phyloP scores from a whole-genome alignment of 2,888 invertebrate genomes.

The Philopedon plagiatum region DNA sequence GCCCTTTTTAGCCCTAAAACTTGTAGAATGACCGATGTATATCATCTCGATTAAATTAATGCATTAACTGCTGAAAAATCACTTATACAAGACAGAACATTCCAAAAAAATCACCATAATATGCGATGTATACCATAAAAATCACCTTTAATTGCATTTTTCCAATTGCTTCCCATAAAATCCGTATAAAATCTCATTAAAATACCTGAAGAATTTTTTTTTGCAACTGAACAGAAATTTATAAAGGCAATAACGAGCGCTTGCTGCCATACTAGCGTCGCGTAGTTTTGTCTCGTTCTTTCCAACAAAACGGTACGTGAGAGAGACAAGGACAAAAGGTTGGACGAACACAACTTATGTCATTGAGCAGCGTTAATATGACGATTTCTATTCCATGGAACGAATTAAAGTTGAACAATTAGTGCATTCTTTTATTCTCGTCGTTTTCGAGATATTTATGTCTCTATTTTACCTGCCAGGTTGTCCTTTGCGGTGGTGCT shows the following conservation, averaged over 20 bases:
- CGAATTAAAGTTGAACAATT: slow-evolving; percentile 65
- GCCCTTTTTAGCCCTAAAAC: too few relatives aligned
- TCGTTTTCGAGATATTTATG: slow-evolving; percentile 60
- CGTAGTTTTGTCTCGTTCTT: slow-evolving; percentile 16
- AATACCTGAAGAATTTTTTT: slow-evolving; percentile 58
- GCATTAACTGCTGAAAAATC: slow-evolving; percentile 32
- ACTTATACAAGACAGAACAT: slow-evolving; percentile 39
- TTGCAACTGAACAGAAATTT: slow-evolving; percentile 59
- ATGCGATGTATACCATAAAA: slow-evolving; percentile 47
- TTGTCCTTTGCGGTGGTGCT: not conserved
- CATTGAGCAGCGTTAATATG: slow-evolving; percentile 62
- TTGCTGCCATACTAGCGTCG: slow-evolving; percentile 54
- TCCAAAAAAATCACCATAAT: slow-evolving; percentile 47
- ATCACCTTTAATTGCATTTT: slow-evolving; percentile 54
- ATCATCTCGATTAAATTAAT: too few relatives aligned
- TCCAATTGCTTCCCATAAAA: slow-evolving; percentile 53
- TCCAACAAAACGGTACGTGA: not conserved
- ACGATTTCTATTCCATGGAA: slow-evolving; percentile 65
- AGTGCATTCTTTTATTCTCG: slow-evolving; percentile 64
- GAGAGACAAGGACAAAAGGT: slow-evolving; percentile 47
- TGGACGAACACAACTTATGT: slow-evolving; percentile 58
- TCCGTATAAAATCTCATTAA: slow-evolving; percentile 58
- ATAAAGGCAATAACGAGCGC: slow-evolving; percentile 61
- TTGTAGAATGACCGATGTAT: too few relatives aligned
- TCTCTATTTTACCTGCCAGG: slow-evolving; percentile 59